Evolutionary conservation across 1,140 invertebrate genomes (phyloP).

Genomic region (Orussus abietinus): DNA sequence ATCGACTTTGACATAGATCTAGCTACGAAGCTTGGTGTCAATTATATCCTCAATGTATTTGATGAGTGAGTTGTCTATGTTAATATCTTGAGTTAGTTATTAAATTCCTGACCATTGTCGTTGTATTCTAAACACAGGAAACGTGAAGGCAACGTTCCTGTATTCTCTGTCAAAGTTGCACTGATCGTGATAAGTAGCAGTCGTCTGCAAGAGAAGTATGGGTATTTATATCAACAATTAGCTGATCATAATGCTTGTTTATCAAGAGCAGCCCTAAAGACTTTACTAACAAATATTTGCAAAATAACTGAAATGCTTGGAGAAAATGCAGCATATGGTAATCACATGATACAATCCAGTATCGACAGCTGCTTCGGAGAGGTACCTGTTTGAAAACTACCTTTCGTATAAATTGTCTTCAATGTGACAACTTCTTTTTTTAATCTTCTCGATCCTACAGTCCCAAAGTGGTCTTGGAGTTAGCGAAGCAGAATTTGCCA

Average conservation of each 20-base stretch:
- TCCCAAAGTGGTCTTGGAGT: slow-evolving; percentile 53
- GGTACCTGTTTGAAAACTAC: slow-evolving; percentile 31
- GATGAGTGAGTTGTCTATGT: slow-evolving; percentile 55
- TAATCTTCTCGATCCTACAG: slow-evolving; percentile 40
- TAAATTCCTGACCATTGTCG: not conserved
- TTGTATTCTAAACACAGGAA: slow-evolving; percentile 36
- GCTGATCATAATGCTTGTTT: slow-evolving; percentile 59
- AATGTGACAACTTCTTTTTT: slow-evolving; percentile 17
- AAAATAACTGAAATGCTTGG: slow-evolving; percentile 55
- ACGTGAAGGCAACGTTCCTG: slow-evolving; percentile 48
- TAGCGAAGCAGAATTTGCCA: slow-evolving; percentile 55
- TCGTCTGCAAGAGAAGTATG: slow-evolving; percentile 59
- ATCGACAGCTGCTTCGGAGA: slow-evolving; percentile 56
- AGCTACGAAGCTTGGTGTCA: slow-evolving; percentile 51
- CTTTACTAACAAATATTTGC: slow-evolving; percentile 52
- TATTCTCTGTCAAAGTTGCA: slow-evolving; percentile 56
- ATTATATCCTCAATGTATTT: slow-evolving; percentile 52
- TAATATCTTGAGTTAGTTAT: slow-evolving; percentile 8
- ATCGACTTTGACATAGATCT: slow-evolving; percentile 46
- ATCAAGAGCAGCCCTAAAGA: slow-evolving; percentile 49
- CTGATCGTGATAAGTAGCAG: slow-evolving; percentile 54
- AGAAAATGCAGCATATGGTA: slow-evolving; percentile 56
- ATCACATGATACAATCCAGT: slow-evolving; percentile 51
- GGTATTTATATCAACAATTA: slow-evolving; percentile 58
- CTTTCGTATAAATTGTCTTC: not conserved